Evolutionary conservation across 2,888 invertebrate genomes (phyloP).

Genomic region (Adelphocoris suturalis): DNA sequence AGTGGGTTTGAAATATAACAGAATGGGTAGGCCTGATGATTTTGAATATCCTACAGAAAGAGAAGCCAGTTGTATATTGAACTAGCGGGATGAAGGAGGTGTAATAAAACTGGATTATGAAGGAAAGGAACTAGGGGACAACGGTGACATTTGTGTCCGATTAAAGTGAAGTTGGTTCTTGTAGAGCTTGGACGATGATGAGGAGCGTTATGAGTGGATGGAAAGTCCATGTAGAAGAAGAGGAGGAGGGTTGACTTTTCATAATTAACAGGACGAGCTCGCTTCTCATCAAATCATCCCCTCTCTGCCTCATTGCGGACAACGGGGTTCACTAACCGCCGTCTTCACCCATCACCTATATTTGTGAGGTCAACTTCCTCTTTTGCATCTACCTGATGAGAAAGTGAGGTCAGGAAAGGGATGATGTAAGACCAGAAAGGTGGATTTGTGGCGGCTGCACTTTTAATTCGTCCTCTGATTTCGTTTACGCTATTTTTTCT

Average conservation of each 20-base stretch:
- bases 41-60: not conserved
- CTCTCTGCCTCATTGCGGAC: not conserved
- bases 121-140: not conserved
- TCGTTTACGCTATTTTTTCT: too few species aligned
- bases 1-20: too few species aligned
- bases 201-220: not conserved
- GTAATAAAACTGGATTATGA: not conserved
- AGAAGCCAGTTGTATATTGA: not conserved
- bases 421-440: not conserved
- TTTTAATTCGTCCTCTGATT: too few species aligned
- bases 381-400: not conserved
- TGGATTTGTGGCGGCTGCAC: not conserved
- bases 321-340: not conserved
- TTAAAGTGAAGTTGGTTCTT: slow-evolving; percentile 60
- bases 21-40: too few species aligned
- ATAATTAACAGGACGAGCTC: slow-evolving; percentile 56
- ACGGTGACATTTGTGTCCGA: slow-evolving; percentile 57
- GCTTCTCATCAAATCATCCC: not conserved
- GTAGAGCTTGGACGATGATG: slow-evolving; percentile 36
- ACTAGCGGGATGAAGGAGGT: not conserved
- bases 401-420: not conserved
- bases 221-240: not conserved
- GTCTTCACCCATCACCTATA: not conserved
- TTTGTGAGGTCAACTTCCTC: not conserved
- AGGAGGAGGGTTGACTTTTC: slow-evolving; percentile 13